These are phyloP conservation scores for Phalacrocorax aristotelis DNA, from an alignment of 2,113 vertebrate species.

Conservation along the genomic window DNA sequence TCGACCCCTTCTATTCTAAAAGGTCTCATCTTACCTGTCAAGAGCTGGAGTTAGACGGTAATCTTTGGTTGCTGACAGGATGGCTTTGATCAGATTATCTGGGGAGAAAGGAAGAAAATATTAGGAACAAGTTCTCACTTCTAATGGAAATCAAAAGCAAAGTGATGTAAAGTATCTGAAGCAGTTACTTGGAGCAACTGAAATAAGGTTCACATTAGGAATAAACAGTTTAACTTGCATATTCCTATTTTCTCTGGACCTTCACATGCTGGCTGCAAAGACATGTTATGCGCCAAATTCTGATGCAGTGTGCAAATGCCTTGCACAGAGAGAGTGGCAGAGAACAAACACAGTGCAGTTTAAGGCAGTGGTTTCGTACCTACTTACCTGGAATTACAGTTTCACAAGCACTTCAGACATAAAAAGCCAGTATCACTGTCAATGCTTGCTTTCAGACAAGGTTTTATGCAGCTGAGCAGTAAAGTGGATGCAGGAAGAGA, in stretches of 20 bases:
- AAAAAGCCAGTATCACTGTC: not conserved
- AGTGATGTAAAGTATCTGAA: not conserved
- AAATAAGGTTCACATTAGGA: not conserved
- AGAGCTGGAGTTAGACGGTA: constrained; percentile 87
- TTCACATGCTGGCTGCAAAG: not conserved
- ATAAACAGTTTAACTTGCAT: not conserved
- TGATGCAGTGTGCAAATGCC: not conserved
- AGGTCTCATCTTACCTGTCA: constrained; percentile 83
- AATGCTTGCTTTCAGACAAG: not conserved
- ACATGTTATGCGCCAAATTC: not conserved
- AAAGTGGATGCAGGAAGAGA: not conserved
- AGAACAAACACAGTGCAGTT: not conserved
- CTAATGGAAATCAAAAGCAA: not conserved
- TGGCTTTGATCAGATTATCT: constrained; percentile 93
- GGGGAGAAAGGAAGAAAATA: constrained; percentile 58
- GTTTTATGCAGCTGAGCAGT: not conserved
- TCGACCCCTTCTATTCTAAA: not conserved
- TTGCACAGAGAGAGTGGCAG: not conserved
- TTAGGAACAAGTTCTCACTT: constrained; percentile 20
- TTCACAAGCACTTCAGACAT: not conserved
- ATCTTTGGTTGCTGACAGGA: constrained; percentile 88
- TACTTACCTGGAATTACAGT: not conserved
- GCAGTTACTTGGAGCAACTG: not conserved
- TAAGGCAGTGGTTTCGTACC: not conserved
- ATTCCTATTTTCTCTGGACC: not conserved